Evolutionary conservation across 92 coral and sea anemone genomes (phyloP).

Genomic region (Desmophyllum pertusum): DNA sequence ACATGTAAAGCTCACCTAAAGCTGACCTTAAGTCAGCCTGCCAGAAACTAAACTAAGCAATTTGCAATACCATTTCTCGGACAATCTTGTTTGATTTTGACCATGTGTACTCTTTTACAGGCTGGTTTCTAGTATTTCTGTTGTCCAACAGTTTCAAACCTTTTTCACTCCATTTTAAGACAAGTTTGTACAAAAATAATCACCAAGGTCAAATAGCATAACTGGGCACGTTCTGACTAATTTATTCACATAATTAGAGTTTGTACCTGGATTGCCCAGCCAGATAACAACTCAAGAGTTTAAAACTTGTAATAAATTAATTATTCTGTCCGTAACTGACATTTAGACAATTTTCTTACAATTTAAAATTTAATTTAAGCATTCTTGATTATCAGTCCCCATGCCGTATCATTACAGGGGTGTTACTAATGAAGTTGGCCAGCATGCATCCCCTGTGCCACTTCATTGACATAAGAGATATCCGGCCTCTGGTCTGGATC

Average conservation of each 20-base stretch:
- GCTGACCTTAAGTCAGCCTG: neutral
- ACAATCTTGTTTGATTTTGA: no score
- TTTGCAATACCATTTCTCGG: no score
- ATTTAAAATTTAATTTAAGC: conserved; percentile 5
- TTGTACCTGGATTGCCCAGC: no score
- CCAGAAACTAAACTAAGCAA: neutral
- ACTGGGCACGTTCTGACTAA: neutral
- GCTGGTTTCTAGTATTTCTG: neutral
- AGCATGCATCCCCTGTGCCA: conserved; percentile 71
- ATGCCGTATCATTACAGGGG: no score
- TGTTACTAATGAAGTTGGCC: conserved; percentile 7
- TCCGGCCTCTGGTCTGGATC: conserved; percentile 98
- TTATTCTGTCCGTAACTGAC: neutral
- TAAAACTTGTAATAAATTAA: conserved; percentile 21
- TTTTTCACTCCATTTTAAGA: neutral
- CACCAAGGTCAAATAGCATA: neutral
- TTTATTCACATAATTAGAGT: neutral
- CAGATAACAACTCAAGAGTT: neutral
- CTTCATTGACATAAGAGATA: conserved; percentile 81
- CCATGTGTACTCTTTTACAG: no score
- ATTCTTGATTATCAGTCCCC: neutral
- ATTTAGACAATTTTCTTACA: conserved; percentile 8
- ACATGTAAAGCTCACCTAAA: no score
- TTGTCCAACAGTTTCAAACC: neutral
- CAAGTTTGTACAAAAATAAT: no score